Evolutionary conservation across 2,113 vertebrate species (phyloP), one percentile per base, ranked within the genome.

Genomic region (Ornithorhynchus anatinus): DNA sequence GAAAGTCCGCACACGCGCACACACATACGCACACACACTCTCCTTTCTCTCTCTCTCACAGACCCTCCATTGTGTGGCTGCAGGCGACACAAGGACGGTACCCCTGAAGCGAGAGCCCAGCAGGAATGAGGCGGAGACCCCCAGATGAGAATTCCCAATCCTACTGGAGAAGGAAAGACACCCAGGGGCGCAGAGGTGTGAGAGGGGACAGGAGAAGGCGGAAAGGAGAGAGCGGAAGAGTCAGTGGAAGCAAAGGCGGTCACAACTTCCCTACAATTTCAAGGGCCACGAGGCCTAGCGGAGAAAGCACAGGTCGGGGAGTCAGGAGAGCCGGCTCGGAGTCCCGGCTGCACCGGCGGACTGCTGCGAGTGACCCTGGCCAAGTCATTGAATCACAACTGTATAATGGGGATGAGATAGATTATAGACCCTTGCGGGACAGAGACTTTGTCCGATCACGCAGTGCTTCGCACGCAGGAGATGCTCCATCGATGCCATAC

Each of bases 1-100:
- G n/a, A n/a, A n/a, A n/a, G 70, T 60, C 86, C 45, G 72, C 56
- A 54, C 66, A 66, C 40, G 67, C 59, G 31, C 78, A 69, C 75
- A 53, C 72, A 27, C 47, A 50, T 27, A n/a, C 75, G n/a, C n/a
- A 61, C 78, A 58, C 65, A 44, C n/a, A n/a, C n/a, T n/a, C n/a
- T n/a, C n/a, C n/a, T n/a, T n/a, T n/a, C n/a, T n/a, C n/a, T n/a
- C n/a, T n/a, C n/a, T n/a, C 75, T 78, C 75, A 84, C 83, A 85
- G 78, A 84, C 86, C 80, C 83, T 84, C 72, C 43, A 81, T 88
- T 88, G 80, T 88, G 45, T 72, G 63, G 64, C 56, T 48, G 29
- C 1, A 10, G 64, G 45, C 74, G 31, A 53, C 19, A 45, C 23
- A 64, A 35, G 61, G 78, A 44, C 27, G 66, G 16, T 37, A 33